These are phyloP conservation scores for Anaspis maculata DNA, from an alignment of 2,888 invertebrate species.

Conservation along the genomic window DNA sequence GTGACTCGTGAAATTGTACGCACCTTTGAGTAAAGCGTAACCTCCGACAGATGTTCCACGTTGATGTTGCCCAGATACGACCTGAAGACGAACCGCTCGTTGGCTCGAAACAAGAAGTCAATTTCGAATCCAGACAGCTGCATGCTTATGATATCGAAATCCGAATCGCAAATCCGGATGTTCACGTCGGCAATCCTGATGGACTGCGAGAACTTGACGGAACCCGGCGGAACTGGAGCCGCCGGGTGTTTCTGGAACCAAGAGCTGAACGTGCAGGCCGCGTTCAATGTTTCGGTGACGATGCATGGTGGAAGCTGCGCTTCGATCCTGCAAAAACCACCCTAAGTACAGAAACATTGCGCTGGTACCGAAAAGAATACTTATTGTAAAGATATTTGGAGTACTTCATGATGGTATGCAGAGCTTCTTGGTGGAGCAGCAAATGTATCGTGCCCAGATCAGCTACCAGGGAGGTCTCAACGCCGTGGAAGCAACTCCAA, in stretches of 20 bases:
- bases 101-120: constrained; percentile 69
- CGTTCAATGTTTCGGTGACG: constrained; percentile 24
- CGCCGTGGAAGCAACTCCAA: constrained; percentile 68
- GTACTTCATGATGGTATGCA: constrained; percentile 62
- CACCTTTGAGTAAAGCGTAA: constrained; percentile 69
- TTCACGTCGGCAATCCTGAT: constrained; percentile 54
- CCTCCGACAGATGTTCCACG: constrained; percentile 64
- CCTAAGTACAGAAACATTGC: neutral
- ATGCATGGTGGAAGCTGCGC: constrained; percentile 28
- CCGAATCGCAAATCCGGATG: constrained; percentile 60
- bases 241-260: constrained; percentile 37
- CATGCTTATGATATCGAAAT: constrained; percentile 60
- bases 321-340: constrained; percentile 18
- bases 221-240: constrained; percentile 68
- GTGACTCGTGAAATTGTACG: no score
- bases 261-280: constrained; percentile 11
- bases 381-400: constrained; percentile 53
- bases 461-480: constrained; percentile 67
- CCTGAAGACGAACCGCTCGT: constrained; percentile 66
- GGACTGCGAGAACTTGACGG: constrained; percentile 66
- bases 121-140: constrained; percentile 60
- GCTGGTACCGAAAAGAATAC: no score
- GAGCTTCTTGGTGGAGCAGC: constrained; percentile 65
- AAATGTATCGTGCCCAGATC: constrained; percentile 57
- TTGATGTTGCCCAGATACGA: constrained; percentile 58